A percentile compares a stretch with the other conserved stretches of the same genome.
These are phyloP conservation scores for Mimas tiliae DNA, from an alignment of 2,888 invertebrate species.

Conservation along the genomic window DNA sequence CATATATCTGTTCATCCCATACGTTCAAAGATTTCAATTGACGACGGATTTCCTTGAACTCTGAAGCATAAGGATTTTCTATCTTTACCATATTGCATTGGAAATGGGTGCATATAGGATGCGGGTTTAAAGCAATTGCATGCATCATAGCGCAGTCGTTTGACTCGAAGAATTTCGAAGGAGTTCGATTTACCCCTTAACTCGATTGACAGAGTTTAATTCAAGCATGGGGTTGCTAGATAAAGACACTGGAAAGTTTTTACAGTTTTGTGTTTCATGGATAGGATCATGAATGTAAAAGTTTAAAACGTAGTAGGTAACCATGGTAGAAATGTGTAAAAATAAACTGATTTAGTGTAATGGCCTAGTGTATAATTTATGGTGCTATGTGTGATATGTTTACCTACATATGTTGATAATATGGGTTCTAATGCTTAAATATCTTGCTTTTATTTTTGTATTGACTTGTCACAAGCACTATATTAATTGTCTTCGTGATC, in stretches of 20 bases:
- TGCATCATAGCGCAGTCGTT: constrained; percentile 4
- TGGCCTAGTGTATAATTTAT: no score
- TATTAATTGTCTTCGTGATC: no score
- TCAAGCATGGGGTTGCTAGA: not conserved
- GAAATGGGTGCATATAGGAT: constrained; percentile 42
- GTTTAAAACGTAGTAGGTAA: no score
- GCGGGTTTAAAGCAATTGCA: constrained; percentile 6
- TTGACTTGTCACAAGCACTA: no score
- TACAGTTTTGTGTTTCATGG: no score
- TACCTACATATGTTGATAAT: no score
- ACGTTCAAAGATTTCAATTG: constrained; percentile 73
- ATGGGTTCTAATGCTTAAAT: no score
- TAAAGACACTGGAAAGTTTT: not conserved
- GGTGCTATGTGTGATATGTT: no score
- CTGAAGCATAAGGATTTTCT: constrained; percentile 31
- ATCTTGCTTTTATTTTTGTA: no score
- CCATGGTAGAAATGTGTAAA: no score
- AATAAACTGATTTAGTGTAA: no score
- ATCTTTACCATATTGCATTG: constrained; percentile 44
- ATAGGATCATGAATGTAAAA: no score
- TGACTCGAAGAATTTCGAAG: constrained; percentile 26
- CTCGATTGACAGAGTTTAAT: not conserved
- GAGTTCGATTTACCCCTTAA: constrained; percentile 8
- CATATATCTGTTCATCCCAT: constrained; percentile 34
- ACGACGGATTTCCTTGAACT: constrained; percentile 68